Evolutionary conservation across 2,113 vertebrate genomes (phyloP).

Genomic region (Bubo bubo): DNA sequence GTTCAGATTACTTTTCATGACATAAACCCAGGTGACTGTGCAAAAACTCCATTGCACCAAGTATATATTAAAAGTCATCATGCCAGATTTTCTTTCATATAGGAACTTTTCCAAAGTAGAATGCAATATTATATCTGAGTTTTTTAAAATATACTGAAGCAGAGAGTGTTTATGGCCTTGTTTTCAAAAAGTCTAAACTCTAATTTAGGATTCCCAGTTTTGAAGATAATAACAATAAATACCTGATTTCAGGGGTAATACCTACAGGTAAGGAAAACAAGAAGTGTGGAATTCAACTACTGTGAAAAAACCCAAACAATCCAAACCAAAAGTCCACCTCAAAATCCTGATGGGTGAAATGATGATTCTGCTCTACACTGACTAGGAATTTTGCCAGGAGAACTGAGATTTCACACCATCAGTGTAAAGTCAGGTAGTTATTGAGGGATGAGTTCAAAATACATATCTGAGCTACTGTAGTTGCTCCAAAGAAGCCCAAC

Average conservation of each 20-base stretch:
- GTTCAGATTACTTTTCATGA: not conserved
- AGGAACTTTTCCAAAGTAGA: not conserved
- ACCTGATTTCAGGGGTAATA: not conserved
- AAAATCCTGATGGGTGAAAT: not conserved
- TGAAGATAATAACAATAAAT: not conserved
- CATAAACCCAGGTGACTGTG: not conserved
- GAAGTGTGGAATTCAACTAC: not conserved
- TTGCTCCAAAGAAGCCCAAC: not conserved
- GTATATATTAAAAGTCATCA: not conserved
- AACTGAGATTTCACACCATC: not conserved
- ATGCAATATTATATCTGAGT: not conserved
- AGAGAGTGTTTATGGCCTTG: not conserved
- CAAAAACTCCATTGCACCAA: not conserved
- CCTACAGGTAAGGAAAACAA: not conserved
- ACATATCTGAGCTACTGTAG: not conserved
- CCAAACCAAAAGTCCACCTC: not conserved
- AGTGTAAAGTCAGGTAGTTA: not conserved
- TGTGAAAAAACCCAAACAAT: not conserved
- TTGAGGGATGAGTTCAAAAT: not conserved
- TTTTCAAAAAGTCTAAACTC: not conserved
- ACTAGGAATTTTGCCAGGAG: not conserved
- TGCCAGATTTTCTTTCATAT: not conserved
- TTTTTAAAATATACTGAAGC: not conserved
- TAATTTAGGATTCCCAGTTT: not conserved
- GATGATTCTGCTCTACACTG: not conserved